Evolutionary conservation across 1,140 invertebrate species (phyloP).

Genomic region (Drosophila kikkawai): DNA sequence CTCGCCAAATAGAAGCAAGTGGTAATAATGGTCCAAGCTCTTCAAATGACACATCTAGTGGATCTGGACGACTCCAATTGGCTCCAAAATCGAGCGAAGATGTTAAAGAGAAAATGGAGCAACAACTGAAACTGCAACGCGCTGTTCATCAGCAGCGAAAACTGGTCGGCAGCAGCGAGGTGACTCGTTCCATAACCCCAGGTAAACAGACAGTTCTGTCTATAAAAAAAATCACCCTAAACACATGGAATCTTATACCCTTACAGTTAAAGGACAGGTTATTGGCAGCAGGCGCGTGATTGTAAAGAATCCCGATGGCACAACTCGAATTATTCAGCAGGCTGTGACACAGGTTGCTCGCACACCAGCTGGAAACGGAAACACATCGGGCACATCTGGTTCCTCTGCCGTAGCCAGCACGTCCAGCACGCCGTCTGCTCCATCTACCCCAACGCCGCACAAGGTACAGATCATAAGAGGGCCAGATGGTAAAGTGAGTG

Average conservation of each 20-base stretch:
- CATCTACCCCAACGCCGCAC: constrained; percentile 87
- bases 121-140: constrained; percentile 93
- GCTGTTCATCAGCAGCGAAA: constrained; percentile 94
- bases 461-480: constrained; percentile 96
- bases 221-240: background rate
- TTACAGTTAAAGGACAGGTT: constrained; percentile 71
- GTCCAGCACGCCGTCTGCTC: constrained; percentile 30
- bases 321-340: constrained; percentile 90
- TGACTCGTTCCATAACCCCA: constrained; percentile 53
- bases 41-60: constrained; percentile 32
- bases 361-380: constrained; percentile 16
- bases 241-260: background rate
- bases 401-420: constrained; percentile 36
- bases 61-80: constrained; percentile 67
- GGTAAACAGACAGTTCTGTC: constrained; percentile 22
- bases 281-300: constrained; percentile 87
- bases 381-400: constrained; percentile 63
- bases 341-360: constrained; percentile 74
- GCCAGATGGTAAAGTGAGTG: constrained; percentile 96
- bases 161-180: constrained; percentile 42
- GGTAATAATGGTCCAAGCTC: constrained; percentile 14
- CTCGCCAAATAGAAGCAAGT: constrained; percentile 69
- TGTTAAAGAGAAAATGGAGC: constrained; percentile 96
- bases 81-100: constrained; percentile 87
- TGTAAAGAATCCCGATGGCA: constrained; percentile 92